Base-by-base conservation (phyloP, 2,888 invertebrate species). In the Agrochola lota region DNA sequence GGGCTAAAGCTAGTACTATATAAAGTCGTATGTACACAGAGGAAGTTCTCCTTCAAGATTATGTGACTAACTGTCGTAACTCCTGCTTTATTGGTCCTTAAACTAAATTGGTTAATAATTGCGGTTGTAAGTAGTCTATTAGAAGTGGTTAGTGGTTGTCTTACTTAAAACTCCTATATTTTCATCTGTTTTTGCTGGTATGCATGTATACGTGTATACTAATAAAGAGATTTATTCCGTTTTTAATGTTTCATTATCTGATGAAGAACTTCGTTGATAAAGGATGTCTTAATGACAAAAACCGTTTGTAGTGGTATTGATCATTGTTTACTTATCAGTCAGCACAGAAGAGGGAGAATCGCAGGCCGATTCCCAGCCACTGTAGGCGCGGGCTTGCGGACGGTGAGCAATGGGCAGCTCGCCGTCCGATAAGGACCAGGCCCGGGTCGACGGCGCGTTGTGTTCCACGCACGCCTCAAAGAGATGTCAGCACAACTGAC, bases 51-150 rank as follows among this genome's bases (percentile, higher is more conserved):
- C 69, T 35, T 26, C 59, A 6, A 43, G 49, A 80, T 23, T 15
- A 66, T 66, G 69, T 60, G 23, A 67, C 40, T 66, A n/a, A 35
- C 55, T 43, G 66, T 66, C 70, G 60, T 80, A 83, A 80, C 64
- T 77, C 17, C 40, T 70, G 57, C 23, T 69, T 83, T 80, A 83
- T 71, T 62, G 80, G 46, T 26, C 55, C 49, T 77, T 62, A 67
- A 77, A 70, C 64, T 57, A 23, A 83, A 83, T 83, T 59, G 77
- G 70, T 77, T 67, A 49, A 80, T 80, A 83, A 83, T 67, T 71
- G 40, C 43, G 60, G 70, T 60, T 66, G 20, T 46, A 49, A 71
- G 66, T 60, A 83, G 64, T 40, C 15, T 40, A 43, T 67, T 70
- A 71, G 35, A 35, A 35, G 35, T 3, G 35, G 35, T 35, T 35